phyloP scores from a whole-genome alignment of 37 sponge, comb jelly and placozoan species.

The Haliclona indistincta region DNA sequence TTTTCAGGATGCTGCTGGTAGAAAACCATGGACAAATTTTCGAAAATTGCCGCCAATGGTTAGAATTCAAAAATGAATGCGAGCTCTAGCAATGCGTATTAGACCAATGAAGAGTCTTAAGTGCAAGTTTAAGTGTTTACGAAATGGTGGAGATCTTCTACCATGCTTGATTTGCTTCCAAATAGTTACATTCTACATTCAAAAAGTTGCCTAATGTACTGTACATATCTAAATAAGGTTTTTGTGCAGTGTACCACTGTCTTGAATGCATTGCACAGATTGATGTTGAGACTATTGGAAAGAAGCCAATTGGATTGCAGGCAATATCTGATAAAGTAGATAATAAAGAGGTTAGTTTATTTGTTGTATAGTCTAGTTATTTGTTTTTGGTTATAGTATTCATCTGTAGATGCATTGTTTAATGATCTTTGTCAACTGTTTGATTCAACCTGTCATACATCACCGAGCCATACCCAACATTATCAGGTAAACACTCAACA shows the following conservation, averaged over 20 bases:
- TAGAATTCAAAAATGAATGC: neutral
- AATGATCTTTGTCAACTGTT: neutral
- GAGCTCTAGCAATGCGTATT: neutral
- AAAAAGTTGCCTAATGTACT: too few species aligned
- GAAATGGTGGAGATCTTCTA: slow-evolving; percentile 1
- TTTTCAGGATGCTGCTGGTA: slow-evolving; percentile 17
- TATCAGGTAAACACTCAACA: too few species aligned
- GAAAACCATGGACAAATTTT: slow-evolving; percentile 28
- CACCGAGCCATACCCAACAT: neutral
- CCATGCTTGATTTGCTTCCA: neutral
- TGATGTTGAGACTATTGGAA: too few species aligned
- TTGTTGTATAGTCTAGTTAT: neutral
- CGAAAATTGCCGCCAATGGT: neutral
- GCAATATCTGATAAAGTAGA: neutral
- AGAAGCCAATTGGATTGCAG: neutral
- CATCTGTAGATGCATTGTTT: neutral
- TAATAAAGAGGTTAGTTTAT: neutral
- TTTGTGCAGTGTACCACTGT: too few species aligned
- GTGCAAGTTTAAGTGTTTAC: neutral
- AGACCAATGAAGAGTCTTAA: neutral
- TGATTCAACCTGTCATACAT: neutral
- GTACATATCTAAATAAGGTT: too few species aligned
- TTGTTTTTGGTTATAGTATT: slow-evolving; percentile 2
- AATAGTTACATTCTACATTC: too few species aligned
- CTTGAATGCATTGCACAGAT: too few species aligned